A percentile compares a stretch with the other conserved stretches of the same genome.
phyloP scores from a whole-genome alignment of 2,113 vertebrate species.

The Pseudorasbora parva region DNA sequence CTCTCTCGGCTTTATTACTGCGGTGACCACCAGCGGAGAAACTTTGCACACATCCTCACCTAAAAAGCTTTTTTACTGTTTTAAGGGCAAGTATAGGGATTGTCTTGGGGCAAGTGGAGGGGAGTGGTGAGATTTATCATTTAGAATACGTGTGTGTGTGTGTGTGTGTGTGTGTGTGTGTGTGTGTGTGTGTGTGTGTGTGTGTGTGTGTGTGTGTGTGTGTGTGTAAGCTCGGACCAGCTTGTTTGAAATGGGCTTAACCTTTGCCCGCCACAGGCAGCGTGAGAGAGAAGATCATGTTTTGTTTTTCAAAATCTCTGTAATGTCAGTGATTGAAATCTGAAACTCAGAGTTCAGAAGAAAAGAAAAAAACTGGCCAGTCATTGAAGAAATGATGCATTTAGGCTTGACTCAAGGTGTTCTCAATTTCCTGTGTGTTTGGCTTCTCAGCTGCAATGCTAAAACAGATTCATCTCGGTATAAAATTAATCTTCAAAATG shows the following conservation, averaged over 20 bases:
- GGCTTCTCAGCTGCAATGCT: slow-evolving; percentile 56
- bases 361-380: not conserved
- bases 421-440: slow-evolving; percentile 50
- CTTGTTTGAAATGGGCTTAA: slow-evolving; percentile 76
- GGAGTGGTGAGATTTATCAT: slow-evolving; percentile 23
- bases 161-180: no score
- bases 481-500: slow-evolving; percentile 13
- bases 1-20: slow-evolving; percentile 68
- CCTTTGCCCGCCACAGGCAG: slow-evolving; percentile 60
- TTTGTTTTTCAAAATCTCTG: slow-evolving; percentile 67
- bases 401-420: slow-evolving; percentile 47
- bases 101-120: slow-evolving; percentile 2
- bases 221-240: slow-evolving; percentile 66
- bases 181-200: slow-evolving; percentile 57
- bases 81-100: slow-evolving; percentile 1
- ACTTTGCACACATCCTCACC: not conserved
- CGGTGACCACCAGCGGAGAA: slow-evolving; percentile 63
- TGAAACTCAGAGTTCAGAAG: slow-evolving; percentile 54
- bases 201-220: slow-evolving; percentile 56
- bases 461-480: slow-evolving; percentile 18
- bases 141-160: slow-evolving; percentile 54
- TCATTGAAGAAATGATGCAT: slow-evolving; percentile 61
- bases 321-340: slow-evolving; percentile 66
- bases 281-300: slow-evolving; percentile 64
- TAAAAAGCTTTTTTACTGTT: slow-evolving; percentile 41